Base-by-base conservation (phyloP, 2,797 vertebrate species). In the Enteromius paludinosus region DNA sequence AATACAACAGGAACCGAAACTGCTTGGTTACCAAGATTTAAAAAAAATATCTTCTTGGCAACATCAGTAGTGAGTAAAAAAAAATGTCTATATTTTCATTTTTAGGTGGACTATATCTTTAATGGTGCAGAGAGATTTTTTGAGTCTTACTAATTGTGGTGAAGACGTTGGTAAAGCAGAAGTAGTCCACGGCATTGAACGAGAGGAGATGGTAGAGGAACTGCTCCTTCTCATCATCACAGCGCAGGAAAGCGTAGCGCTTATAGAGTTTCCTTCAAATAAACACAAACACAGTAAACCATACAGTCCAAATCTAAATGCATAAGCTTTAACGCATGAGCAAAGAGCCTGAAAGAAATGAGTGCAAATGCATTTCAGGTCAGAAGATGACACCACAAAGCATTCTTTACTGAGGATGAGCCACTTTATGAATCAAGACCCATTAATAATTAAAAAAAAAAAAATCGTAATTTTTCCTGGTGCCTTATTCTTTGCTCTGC, bases 131-230 rank as follows among this genome's bases (percentile, higher is more conserved):
- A 23, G 23, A 11, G 10, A 66, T 35, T 30, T 17, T 14, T 18
- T 17, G 9, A 15, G 3, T 18, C 98, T 97, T 94, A 99, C 98
- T 93, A 93, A 99, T 96, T 33, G 98, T 99, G 78, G 98, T 99
- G 91, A 99, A 99, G 92, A 99, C 98, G 71, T 98, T 99, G 89
- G 98, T 99, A 90, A 99, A 99, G 88, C 98, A 99, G 87, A 99
- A 99, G 92, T 99, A 99, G 93, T 99, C 98, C 17, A 99, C 98
- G 0, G 98, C 98, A 23, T 98, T 99, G 89, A 99, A 99, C 87
- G 98, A 99, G 64, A 99, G 94, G 41, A 99, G 96, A 91, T 99
- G 98, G 90, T 99, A 99, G 7, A 99, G 96, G 89, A 99, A 99
- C 86, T 99, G 98, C 88, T 99, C 98, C 90, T 99, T 99, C 93